Conservation (phyloP, 2,888 invertebrate genomes). For the Artemia sp. region DNA sequence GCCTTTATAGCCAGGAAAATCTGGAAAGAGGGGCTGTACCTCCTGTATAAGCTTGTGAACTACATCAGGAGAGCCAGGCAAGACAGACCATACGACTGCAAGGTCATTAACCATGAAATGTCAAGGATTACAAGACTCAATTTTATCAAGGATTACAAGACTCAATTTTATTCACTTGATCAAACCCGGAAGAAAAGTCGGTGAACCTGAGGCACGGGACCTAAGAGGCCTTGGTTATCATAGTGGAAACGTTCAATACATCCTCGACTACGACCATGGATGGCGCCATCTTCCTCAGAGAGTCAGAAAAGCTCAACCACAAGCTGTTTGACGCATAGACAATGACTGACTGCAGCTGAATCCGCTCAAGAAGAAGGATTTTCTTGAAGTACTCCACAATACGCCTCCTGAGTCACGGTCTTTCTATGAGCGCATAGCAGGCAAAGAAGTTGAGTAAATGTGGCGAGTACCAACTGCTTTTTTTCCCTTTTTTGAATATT, state of each 20-base stretch:
- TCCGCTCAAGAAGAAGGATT: not conserved
- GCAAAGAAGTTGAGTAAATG: not conserved
- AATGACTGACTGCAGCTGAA: not conserved
- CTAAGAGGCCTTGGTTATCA: not conserved
- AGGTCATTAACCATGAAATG: not conserved
- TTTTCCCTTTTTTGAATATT: not conserved
- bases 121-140: not conserved
- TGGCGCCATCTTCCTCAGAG: not conserved
- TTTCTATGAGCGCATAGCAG: not conserved
- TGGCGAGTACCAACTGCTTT: not conserved
- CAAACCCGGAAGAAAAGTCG: too few relatives aligned
- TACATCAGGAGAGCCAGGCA: conserved; percentile 1
- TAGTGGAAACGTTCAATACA: not conserved
- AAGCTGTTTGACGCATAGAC: not conserved
- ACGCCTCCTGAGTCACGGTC: too few relatives aligned
- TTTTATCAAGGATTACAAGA: too few relatives aligned
- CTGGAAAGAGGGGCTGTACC: conserved; percentile 13
- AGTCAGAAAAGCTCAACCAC: not conserved
- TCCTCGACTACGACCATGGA: not conserved
- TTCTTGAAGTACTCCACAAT: not conserved
- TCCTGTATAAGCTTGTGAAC: conserved; percentile 10
- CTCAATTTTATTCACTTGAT: too few relatives aligned
- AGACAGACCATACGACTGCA: not conserved
- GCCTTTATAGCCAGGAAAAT: not conserved
- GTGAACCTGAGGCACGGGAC: not conserved